Evolutionary conservation across 2,888 invertebrate genomes (phyloP), one percentile per base, ranked within the genome.

Genomic region (Elysia crispata): DNA sequence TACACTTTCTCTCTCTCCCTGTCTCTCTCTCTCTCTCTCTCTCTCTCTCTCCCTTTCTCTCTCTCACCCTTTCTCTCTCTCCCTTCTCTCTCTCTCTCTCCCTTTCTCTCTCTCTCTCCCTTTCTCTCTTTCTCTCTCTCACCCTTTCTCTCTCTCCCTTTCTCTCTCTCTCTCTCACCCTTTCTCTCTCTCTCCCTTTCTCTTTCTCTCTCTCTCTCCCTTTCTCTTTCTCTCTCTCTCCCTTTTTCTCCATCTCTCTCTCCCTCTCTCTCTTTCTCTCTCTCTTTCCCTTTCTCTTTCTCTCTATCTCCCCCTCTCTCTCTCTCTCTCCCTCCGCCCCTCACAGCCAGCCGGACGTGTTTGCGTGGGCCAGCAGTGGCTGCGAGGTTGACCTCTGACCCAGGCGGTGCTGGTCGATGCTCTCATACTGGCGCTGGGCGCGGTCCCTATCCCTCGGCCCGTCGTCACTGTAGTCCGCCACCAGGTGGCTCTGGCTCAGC

Each of bases 301-400:
- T 41, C 11, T 3, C 3, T 11, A 3, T 41, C 41, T 41, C 30
- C 8, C 6, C 1, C 33, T 5, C 25, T 25, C 11, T 41, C 11
- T 3, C 3, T 11, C 41, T 41, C 41, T 41, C 30, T n/a, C 6
- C 1, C 33, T 1, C 18, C 31, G 23, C 8, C 54, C 11, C 25
- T 69, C 69, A 79, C 60, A 79, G 31, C 80, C 80, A 80, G 18
- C n/a, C 76, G 20, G 80, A 80, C 0, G 66, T 31, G 25, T n/a
- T 60, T 8, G 23, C 70, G 23, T 41, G 15, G n/a, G 76, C 62
- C 23, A 80, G 70, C 15, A n/a, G 23, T 1, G 80, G 80, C 28
- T 80, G 80, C 5, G 80, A 80, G 23, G 31, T 70, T 11, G 80
- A 76, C 25, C 76, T 33, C 11, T 28, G 62, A 31, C 69, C 57